These are phyloP conservation scores for Vulpes lagopus DNA, from an alignment of 2,113 vertebrate species.

Conservation along the genomic window DNA sequence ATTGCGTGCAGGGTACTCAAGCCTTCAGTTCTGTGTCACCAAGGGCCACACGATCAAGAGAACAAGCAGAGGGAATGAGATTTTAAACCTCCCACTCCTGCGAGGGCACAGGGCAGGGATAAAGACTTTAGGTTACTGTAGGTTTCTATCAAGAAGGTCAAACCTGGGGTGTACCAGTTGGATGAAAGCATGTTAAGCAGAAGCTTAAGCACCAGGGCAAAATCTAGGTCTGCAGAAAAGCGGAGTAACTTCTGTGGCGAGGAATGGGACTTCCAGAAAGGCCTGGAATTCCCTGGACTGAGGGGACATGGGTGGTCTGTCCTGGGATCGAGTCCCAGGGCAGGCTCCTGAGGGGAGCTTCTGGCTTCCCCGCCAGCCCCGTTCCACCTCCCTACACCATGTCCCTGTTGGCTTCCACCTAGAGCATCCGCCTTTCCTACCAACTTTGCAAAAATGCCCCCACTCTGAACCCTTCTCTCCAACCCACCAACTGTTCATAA, in stretches of 20 bases:
- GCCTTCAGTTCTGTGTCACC: background rate
- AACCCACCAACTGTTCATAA: conserved; percentile 2
- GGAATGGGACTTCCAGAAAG: background rate
- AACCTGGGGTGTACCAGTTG: background rate
- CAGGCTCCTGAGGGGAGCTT: no score
- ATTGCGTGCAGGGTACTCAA: background rate
- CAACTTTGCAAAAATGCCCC: background rate
- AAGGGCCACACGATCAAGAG: background rate
- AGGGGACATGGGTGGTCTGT: background rate
- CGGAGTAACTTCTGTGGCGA: background rate
- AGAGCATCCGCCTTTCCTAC: background rate
- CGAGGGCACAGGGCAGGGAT: background rate
- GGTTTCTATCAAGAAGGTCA: background rate
- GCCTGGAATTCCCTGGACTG: background rate
- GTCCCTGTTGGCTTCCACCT: background rate
- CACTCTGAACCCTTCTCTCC: background rate
- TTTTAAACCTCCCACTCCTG: background rate
- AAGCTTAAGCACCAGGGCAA: background rate
- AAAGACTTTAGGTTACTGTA: background rate
- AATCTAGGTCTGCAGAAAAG: background rate
- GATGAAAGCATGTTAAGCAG: background rate
- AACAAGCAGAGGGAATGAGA: background rate
- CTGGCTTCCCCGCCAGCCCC: rapidly evolving
- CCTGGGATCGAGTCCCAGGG: no score
- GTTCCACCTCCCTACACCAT: background rate